Evolutionary conservation across 1,140 invertebrate genomes (phyloP).

Genomic region (Sitobion miscanthi): DNA sequence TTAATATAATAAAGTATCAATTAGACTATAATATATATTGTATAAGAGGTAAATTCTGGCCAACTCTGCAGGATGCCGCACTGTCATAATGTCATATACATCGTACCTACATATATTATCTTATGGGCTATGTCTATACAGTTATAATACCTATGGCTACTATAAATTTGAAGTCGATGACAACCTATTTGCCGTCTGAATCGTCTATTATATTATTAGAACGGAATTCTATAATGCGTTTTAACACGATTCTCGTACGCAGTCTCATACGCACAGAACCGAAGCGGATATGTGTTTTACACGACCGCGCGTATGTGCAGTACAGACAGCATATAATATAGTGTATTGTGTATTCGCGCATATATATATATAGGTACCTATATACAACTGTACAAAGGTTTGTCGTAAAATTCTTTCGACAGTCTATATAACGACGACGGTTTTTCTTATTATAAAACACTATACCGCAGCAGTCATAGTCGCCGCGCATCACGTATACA

Average conservation of each 20-base stretch:
- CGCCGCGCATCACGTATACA: background rate
- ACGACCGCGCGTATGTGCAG: background rate
- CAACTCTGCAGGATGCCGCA: too few species aligned
- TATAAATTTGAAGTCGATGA: background rate
- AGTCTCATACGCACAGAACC: background rate
- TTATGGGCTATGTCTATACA: too few species aligned
- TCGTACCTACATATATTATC: too few species aligned
- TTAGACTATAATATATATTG: too few species aligned
- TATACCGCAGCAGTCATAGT: background rate
- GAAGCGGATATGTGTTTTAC: background rate
- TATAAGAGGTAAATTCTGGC: too few species aligned
- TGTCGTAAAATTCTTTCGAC: slow-evolving; percentile 1
- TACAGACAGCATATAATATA: too few species aligned
- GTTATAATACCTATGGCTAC: background rate
- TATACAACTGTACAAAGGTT: background rate
- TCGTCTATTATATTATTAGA: slow-evolving; percentile 16
- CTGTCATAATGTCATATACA: too few species aligned
- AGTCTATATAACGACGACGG: background rate
- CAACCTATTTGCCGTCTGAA: slow-evolving; percentile 2
- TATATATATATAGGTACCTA: too few species aligned
- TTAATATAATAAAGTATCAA: too few species aligned
- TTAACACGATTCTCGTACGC: background rate
- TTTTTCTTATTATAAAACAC: slow-evolving; percentile 13
- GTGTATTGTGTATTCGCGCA: too few species aligned
- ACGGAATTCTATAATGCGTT: slow-evolving; percentile 8